Conservation (phyloP, 2,113 vertebrate genomes). For the Heptranchias perlo region DNA sequence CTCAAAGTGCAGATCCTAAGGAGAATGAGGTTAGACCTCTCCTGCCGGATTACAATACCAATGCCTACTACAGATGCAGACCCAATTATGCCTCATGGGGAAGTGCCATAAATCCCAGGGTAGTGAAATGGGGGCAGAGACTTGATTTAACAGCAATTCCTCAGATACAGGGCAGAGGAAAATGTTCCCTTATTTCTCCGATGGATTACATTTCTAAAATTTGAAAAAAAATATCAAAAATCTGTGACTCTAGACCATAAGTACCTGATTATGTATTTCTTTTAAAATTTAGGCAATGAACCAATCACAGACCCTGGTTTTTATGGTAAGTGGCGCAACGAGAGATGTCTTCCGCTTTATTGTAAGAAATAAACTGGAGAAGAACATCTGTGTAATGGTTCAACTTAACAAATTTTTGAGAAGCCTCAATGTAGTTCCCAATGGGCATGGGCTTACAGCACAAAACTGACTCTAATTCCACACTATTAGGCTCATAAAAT, state of each 20-base stretch:
- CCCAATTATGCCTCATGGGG: not conserved
- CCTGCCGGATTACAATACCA: not conserved
- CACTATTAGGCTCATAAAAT: not conserved
- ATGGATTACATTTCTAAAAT: not conserved
- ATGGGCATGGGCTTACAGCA: not conserved
- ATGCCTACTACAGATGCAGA: not conserved
- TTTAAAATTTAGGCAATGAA: constrained; percentile 59
- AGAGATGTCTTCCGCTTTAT: constrained; percentile 39
- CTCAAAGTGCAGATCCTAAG: not conserved
- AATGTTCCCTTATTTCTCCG: not conserved
- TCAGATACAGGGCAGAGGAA: not conserved
- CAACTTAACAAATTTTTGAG: constrained; percentile 35
- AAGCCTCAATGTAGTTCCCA: too few species aligned
- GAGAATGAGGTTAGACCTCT: not conserved
- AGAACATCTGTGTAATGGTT: constrained; percentile 44
- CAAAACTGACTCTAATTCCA: not conserved
- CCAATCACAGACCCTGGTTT: constrained; percentile 61
- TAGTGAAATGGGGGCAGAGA: not conserved
- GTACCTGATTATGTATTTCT: constrained; percentile 42
- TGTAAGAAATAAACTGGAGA: constrained; percentile 43
- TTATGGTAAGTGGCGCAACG: constrained; percentile 61
- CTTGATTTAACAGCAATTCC: not conserved
- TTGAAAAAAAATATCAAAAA: not conserved
- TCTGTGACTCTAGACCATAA: not conserved
- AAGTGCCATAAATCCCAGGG: not conserved